phyloP scores from a whole-genome alignment of 2,888 invertebrate genomes.

The Liodrosophila aerea region DNA sequence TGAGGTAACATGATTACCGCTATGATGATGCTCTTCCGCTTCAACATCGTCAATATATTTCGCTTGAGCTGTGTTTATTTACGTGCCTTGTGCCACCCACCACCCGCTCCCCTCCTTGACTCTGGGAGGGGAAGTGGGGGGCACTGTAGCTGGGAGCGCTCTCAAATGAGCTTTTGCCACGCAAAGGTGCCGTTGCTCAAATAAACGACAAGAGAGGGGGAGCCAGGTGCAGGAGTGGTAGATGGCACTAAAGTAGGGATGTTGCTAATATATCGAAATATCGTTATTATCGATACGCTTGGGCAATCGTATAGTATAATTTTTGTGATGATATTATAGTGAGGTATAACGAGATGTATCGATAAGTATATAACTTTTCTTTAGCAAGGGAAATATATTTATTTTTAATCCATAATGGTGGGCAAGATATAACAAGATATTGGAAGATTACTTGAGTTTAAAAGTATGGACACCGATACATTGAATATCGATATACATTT shows the following conservation, averaged over 20 bases:
- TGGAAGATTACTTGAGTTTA: too few relatives aligned
- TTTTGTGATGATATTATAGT: too few relatives aligned
- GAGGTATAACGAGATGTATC: too few relatives aligned
- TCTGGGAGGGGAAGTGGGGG: not conserved
- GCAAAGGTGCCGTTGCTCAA: conserved; percentile 71
- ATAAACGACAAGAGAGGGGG: conserved; percentile 55
- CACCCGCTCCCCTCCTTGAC: not conserved
- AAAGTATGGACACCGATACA: too few relatives aligned
- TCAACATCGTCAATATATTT: conserved; percentile 73
- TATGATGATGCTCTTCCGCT: conserved; percentile 78
- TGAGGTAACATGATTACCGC: conserved; percentile 82
- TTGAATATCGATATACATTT: too few relatives aligned
- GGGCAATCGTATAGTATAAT: too few relatives aligned
- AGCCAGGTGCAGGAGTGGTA: conserved; percentile 14
- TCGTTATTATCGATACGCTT: not conserved
- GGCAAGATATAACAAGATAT: too few relatives aligned
- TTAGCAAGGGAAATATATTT: too few relatives aligned
- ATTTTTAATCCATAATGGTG: too few relatives aligned
- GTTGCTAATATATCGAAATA: too few relatives aligned
- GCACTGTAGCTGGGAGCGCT: not conserved
- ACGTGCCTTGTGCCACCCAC: conserved; percentile 42
- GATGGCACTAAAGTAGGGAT: not conserved
- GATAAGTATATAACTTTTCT: too few relatives aligned
- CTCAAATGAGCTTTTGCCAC: conserved; percentile 72
- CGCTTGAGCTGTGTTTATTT: conserved; percentile 74